A percentile compares a stretch with the other conserved stretches of the same genome.
phyloP scores from a whole-genome alignment of 2,797 vertebrate genomes.

The Enteromius unitaeniatus region DNA sequence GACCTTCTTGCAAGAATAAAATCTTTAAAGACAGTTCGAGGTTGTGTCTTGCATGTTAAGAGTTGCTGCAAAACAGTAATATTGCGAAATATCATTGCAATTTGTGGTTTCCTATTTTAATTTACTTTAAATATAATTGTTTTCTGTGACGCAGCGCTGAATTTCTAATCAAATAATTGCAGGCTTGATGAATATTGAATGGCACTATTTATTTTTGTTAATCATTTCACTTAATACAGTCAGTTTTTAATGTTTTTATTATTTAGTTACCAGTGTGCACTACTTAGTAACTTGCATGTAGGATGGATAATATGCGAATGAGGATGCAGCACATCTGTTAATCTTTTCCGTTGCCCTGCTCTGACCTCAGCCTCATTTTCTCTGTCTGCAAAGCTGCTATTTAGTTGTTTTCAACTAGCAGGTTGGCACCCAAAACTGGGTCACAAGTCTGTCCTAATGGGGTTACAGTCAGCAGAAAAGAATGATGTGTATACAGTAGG shows the following conservation, averaged over 20 bases:
- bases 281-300: background rate
- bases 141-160: too few relatives aligned
- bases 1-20: too few relatives aligned
- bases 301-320: background rate
- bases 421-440: constrained; percentile 18
- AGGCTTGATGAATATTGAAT: too few relatives aligned
- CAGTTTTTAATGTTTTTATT: background rate
- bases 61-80: too few relatives aligned
- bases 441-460: constrained; percentile 14
- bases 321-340: background rate
- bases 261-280: background rate
- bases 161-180: too few relatives aligned
- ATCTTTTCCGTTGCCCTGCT: constrained; percentile 11
- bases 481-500: background rate
- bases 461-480: constrained; percentile 8
- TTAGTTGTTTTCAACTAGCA: constrained; percentile 8
- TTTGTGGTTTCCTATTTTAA: too few relatives aligned
- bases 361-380: background rate
- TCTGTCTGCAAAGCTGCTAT: constrained; percentile 33
- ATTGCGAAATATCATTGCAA: too few relatives aligned
- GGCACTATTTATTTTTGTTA: background rate
- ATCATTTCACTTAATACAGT: too few relatives aligned
- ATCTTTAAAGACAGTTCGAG: too few relatives aligned
- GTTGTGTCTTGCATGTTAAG: too few relatives aligned
- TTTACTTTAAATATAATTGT: too few relatives aligned